Conservation (phyloP, 2,888 invertebrate genomes). For the Apoda limacodes region DNA sequence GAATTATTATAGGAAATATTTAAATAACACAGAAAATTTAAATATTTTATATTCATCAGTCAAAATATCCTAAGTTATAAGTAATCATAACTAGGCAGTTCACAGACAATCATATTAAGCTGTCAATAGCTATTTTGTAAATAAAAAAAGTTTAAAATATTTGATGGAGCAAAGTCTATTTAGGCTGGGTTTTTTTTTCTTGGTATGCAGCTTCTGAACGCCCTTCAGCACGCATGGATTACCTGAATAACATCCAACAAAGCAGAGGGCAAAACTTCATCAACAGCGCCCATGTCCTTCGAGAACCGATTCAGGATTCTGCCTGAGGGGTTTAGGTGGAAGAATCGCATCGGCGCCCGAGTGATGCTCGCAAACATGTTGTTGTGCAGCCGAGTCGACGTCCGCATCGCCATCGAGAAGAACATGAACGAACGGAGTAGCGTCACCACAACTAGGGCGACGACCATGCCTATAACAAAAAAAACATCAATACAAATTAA, state of each 20-base stretch:
- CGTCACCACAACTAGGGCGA: slow-evolving; percentile 58
- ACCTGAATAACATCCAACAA: slow-evolving; percentile 73
- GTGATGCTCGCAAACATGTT: slow-evolving; percentile 87
- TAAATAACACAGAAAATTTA: too few relatives aligned
- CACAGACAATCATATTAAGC: slow-evolving; percentile 4
- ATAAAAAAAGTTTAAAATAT: neutral
- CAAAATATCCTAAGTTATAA: too few relatives aligned
- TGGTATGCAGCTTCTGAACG: neutral
- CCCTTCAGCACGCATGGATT: too few relatives aligned
- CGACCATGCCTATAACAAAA: slow-evolving; percentile 50
- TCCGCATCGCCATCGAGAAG: slow-evolving; percentile 76
- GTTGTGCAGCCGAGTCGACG: slow-evolving; percentile 84
- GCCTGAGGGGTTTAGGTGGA: slow-evolving; percentile 87
- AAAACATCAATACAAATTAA: too few relatives aligned
- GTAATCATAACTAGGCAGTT: too few relatives aligned
- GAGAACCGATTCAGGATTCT: slow-evolving; percentile 89
- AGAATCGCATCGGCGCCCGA: slow-evolving; percentile 86
- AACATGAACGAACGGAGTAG: slow-evolving; percentile 68
- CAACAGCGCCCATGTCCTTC: slow-evolving; percentile 85
- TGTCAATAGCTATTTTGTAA: neutral
- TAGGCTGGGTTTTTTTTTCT: too few relatives aligned
- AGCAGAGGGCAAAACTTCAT: slow-evolving; percentile 72
- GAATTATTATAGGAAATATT: too few relatives aligned
- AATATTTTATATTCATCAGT: too few relatives aligned
- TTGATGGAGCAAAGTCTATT: too few relatives aligned